Conservation (phyloP, 2,888 invertebrate species). For the Troglohyphantes excavatus region DNA sequence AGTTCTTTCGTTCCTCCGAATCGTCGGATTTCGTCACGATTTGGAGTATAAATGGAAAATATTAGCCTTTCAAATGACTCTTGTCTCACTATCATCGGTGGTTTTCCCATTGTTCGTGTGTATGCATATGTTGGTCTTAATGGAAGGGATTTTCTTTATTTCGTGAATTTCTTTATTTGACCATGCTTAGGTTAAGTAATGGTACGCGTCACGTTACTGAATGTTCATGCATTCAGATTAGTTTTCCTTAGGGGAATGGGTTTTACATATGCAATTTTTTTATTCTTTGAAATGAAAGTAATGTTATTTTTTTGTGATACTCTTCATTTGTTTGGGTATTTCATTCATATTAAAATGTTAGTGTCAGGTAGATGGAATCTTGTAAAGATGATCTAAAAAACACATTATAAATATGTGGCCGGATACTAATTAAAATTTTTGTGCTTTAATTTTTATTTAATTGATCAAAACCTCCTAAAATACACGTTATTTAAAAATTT, state of each 20-base stretch:
- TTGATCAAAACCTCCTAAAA: no score
- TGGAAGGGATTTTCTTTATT: background rate
- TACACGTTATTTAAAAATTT: no score
- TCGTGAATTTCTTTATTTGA: background rate
- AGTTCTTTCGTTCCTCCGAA: constrained; percentile 3
- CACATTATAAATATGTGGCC: no score
- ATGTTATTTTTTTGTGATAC: no score
- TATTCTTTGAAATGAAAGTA: no score
- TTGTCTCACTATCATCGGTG: background rate
- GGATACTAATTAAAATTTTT: no score
- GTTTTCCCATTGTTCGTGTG: constrained; percentile 1
- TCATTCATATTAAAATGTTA: no score
- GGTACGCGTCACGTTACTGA: background rate
- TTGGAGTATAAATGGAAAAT: constrained; percentile 38
- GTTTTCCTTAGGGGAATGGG: background rate
- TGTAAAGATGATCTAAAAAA: no score
- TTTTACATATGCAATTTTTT: no score
- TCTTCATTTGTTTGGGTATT: no score
- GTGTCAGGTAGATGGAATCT: no score
- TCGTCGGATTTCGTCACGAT: background rate
- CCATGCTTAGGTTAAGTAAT: background rate
- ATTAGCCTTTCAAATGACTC: constrained; percentile 53
- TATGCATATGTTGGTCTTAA: background rate
- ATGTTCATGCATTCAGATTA: background rate
- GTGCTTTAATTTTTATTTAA: no score